phyloP scores from a whole-genome alignment of 2,888 invertebrate genomes.

The Dioctria rufipes region DNA sequence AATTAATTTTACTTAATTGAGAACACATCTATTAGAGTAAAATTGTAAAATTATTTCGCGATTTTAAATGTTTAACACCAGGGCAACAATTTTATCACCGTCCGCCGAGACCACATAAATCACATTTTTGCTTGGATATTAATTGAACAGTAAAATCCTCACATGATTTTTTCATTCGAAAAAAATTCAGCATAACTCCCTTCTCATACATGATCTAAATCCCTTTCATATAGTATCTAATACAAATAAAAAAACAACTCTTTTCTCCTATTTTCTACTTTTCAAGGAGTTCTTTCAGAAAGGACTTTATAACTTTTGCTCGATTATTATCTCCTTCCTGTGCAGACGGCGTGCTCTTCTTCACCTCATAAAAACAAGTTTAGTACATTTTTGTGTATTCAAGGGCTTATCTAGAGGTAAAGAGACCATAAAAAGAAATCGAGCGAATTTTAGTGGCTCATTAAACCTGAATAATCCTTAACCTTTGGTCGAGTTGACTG shows the following conservation, averaged over 20 bases:
- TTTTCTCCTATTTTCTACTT: neutral
- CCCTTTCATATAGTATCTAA: neutral
- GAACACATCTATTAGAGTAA: slow-evolving; percentile 19
- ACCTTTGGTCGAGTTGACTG: slow-evolving; percentile 42
- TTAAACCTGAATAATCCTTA: slow-evolving; percentile 46
- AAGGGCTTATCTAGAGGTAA: slow-evolving; percentile 45
- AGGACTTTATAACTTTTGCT: neutral
- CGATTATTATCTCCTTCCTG: slow-evolving; percentile 5
- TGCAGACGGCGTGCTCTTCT: slow-evolving; percentile 33
- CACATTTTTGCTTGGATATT: neutral
- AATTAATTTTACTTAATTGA: slow-evolving; percentile 18
- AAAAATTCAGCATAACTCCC: too few species aligned
- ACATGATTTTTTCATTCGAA: neutral
- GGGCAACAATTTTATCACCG: neutral
- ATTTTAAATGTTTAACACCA: neutral
- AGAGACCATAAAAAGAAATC: slow-evolving; percentile 45
- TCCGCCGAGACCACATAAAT: neutral
- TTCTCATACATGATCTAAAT: neutral
- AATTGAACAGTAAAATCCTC: slow-evolving; percentile 31
- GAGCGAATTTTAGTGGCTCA: slow-evolving; percentile 49
- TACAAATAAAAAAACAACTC: slow-evolving; percentile 13
- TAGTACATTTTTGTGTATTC: slow-evolving; percentile 8
- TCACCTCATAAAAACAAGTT: slow-evolving; percentile 38
- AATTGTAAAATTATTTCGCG: neutral
- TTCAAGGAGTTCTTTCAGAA: slow-evolving; percentile 24